Conservation (phyloP, 2,888 invertebrate genomes). For the Nomada ruficornis region DNA sequence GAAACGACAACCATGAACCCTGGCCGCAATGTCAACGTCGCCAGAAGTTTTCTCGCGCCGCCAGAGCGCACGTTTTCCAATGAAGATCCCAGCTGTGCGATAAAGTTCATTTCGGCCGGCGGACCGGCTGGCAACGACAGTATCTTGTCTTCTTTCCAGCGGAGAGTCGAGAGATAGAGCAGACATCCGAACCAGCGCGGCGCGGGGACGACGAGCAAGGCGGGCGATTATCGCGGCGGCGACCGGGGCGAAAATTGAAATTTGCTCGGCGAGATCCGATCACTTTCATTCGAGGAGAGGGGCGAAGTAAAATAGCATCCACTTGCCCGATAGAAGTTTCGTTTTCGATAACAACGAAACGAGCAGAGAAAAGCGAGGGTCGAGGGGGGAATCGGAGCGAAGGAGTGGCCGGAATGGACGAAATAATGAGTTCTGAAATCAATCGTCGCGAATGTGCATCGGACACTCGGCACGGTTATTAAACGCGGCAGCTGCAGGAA, state of each 20-base stretch:
- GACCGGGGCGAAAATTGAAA: constrained; percentile 70
- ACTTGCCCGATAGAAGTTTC: constrained; percentile 37
- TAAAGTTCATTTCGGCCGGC: constrained; percentile 75
- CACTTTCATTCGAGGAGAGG: not conserved
- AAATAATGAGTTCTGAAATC: constrained; percentile 45
- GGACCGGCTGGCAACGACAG: constrained; percentile 72
- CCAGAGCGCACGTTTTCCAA: constrained; percentile 70
- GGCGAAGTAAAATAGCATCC: not conserved
- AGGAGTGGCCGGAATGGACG: constrained; percentile 9
- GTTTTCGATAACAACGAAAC: constrained; percentile 20
- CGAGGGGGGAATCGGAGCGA: not conserved
- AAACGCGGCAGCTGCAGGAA: not conserved
- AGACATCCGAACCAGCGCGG: constrained; percentile 61
- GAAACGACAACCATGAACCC: constrained; percentile 45
- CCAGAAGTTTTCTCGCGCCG: constrained; percentile 66
- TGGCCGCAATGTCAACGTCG: constrained; percentile 49
- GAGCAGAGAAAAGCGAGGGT: not conserved
- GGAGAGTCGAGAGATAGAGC: constrained; percentile 58
- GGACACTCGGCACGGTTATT: constrained; percentile 22
- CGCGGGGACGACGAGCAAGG: constrained; percentile 39
- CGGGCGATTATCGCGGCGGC: constrained; percentile 69
- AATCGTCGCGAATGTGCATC: constrained; percentile 37
- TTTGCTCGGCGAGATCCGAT: constrained; percentile 36
- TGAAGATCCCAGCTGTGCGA: constrained; percentile 77
- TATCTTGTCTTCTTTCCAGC: constrained; percentile 61